Conservation (phyloP, 2,888 invertebrate species). For the Agrotis puta region DNA sequence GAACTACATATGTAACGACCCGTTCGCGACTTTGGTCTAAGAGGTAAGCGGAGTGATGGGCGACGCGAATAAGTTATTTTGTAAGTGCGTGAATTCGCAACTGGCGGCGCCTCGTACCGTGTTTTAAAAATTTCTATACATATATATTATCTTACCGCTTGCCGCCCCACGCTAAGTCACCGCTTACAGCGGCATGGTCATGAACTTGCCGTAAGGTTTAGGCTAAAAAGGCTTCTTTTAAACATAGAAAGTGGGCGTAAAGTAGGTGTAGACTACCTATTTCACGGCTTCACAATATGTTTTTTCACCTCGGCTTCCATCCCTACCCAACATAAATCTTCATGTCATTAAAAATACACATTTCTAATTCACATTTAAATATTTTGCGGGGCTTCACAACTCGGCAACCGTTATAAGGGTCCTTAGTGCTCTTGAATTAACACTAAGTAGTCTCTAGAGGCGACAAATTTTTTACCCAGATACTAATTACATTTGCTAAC, state of each 20-base stretch:
- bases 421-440: conserved; percentile 28
- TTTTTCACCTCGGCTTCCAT: conserved; percentile 7
- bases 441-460: conserved; percentile 17
- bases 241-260: neutral
- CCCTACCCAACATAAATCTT: neutral
- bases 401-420: conserved; percentile 19
- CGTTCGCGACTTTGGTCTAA: too few relatives aligned
- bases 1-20: neutral
- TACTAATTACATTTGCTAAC: conserved; percentile 48
- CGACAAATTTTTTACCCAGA: conserved; percentile 29
- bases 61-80: too few relatives aligned
- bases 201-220: neutral
- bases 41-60: too few relatives aligned
- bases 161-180: too few relatives aligned
- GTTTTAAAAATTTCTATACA: too few relatives aligned
- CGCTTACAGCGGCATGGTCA: too few relatives aligned
- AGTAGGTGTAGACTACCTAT: neutral
- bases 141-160: too few relatives aligned
- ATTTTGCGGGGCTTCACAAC: conserved; percentile 30
- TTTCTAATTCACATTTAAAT: conserved; percentile 26
- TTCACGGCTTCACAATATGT: too few relatives aligned
- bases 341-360: conserved; percentile 14
- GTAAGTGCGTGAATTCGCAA: too few relatives aligned
- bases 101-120: too few relatives aligned
- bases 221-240: neutral